Evolutionary conservation across 2,113 vertebrate species (phyloP), one percentile per base, ranked within the genome.

Genomic region (Chaenogobius annularis): DNA sequence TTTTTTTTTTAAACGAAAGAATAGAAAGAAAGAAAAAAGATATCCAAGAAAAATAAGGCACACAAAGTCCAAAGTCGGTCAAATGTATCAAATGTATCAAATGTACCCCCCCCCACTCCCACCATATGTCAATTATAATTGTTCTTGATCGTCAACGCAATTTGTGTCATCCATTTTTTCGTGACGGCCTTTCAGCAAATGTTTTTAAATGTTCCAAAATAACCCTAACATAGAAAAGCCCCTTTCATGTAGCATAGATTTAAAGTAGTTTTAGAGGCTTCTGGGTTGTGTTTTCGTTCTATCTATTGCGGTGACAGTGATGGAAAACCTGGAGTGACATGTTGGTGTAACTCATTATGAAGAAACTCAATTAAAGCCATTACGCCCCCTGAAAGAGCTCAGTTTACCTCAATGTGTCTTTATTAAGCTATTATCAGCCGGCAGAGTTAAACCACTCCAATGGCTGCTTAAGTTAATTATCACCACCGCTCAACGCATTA

Each of bases 391-490:
- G 8, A 31, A 76, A 77, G 74, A 50, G 19, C 20, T 65, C 35
- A 9, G 65, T 76, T 79, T 17, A 66, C 70, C 12, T 40, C 47
- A 77, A 72, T 64, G 8, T 65, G 54, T 74, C 35, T 56, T 63
- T 75, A 26, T 50, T 74, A 40, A 66, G 69, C 50, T 20, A 58
- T 63, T 65, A 69, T 59, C 43, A 72, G 37, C 66, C 37, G 63
- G 22, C 48, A 68, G 68, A 80, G 13, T 20, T 17, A 82, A 87
- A 79, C 77, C 56, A 75, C 66, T 75, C 50, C 64, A 79, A 50
- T 17, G 22, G 26, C 46, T 63, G 77, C 56, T 74, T 72, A 78
- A 84, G 75, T n/a, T 62, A 80, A 82, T 80, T 69, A 81, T 75
- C 71, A 70, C 52, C 67, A 65, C 66, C 56, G 71, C 71, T 77